phyloP scores from a whole-genome alignment of 2,888 invertebrate species.

The Bombyx huttoni region DNA sequence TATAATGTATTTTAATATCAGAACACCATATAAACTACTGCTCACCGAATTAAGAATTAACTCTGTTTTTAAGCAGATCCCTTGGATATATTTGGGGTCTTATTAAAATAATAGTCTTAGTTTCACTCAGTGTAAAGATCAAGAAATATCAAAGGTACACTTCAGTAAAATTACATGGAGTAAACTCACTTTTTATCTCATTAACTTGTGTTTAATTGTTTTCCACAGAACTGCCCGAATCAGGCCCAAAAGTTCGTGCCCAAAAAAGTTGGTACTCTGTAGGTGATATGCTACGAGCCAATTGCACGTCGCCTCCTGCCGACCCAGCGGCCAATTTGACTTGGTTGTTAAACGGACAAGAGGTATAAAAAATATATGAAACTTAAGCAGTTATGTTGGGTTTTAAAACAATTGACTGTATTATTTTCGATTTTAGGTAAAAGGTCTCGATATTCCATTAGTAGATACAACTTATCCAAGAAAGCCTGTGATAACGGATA shows the following conservation, averaged over 20 bases:
- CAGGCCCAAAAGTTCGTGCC: constrained; percentile 74
- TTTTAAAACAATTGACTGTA: background rate
- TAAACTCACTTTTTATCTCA: background rate
- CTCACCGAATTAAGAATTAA: too few species aligned
- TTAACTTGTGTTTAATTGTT: background rate
- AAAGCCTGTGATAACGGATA: constrained; percentile 53
- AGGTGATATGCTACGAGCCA: constrained; percentile 78
- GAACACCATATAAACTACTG: too few species aligned
- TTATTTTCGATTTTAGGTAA: constrained; percentile 33
- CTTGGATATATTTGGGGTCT: too few species aligned
- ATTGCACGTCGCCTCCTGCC: constrained; percentile 78
- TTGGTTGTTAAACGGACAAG: constrained; percentile 79
- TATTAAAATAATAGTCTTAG: too few species aligned
- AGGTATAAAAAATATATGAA: constrained; percentile 25
- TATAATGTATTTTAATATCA: too few species aligned
- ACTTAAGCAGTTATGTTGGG: background rate
- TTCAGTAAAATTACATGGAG: too few species aligned
- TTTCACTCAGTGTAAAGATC: too few species aligned
- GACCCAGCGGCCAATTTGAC: constrained; percentile 77
- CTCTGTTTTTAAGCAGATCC: too few species aligned
- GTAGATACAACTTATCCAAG: constrained; percentile 39
- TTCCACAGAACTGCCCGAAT: constrained; percentile 74
- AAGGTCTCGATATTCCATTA: constrained; percentile 57
- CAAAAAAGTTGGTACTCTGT: constrained; percentile 78
- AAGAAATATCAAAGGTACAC: too few species aligned